phyloP scores from a whole-genome alignment of 2,888 invertebrate species.

The Phyllotreta cruciferae region DNA sequence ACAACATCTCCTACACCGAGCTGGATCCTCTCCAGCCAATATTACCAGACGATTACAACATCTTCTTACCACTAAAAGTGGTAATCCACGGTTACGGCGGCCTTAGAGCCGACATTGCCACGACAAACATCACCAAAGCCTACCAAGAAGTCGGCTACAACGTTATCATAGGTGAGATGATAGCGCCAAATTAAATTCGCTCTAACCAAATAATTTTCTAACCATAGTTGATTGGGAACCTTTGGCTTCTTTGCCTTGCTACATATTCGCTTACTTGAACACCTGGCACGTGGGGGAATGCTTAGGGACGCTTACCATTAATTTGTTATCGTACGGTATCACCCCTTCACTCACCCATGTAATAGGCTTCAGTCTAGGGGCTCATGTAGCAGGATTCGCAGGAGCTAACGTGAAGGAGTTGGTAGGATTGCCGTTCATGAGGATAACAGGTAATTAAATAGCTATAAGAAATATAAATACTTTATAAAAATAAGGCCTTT shows the following conservation, averaged over 20 bases:
- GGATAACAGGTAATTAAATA: conserved; percentile 57
- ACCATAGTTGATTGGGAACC: conserved; percentile 66
- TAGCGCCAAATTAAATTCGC: neutral
- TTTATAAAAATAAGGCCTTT: neutral
- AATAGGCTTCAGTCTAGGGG: conserved; percentile 68
- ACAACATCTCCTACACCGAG: conserved; percentile 38
- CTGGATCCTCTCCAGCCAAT: conserved; percentile 52
- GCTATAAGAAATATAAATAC: no score
- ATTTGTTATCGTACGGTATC: conserved; percentile 56
- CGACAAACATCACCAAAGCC: conserved; percentile 52
- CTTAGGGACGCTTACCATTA: conserved; percentile 61
- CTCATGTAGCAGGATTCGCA: conserved; percentile 63
- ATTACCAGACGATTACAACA: conserved; percentile 48
- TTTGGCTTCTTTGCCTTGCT: conserved; percentile 64
- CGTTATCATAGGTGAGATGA: conserved; percentile 50
- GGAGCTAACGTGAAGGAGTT: conserved; percentile 53
- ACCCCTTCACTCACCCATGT: conserved; percentile 60
- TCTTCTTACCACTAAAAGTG: conserved; percentile 51
- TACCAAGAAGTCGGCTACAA: conserved; percentile 54
- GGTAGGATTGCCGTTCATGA: conserved; percentile 50
- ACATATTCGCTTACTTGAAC: conserved; percentile 65
- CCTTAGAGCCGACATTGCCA: conserved; percentile 54
- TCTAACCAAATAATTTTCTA: conserved; percentile 19
- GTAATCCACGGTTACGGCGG: conserved; percentile 61
- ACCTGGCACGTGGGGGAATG: conserved; percentile 68